These are phyloP conservation scores for Ceratina calcarata DNA, from an alignment of 1,140 invertebrate species.

Conservation along the genomic window DNA sequence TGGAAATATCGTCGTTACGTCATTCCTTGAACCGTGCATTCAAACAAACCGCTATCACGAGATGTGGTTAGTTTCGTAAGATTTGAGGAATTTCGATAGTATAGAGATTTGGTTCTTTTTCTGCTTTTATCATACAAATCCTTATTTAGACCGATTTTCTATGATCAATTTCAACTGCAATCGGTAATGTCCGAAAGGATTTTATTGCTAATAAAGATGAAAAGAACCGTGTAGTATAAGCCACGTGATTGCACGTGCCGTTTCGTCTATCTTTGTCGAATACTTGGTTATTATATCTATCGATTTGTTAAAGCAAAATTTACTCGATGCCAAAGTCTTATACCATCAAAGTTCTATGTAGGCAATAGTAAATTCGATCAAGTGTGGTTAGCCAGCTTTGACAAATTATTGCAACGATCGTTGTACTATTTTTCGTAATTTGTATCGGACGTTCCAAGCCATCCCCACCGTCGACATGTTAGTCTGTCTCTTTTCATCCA, in stretches of 20 bases:
- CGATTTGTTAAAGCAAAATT: slow-evolving; percentile 1
- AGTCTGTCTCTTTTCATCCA: slow-evolving; percentile 64
- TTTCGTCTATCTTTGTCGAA: slow-evolving; percentile 45
- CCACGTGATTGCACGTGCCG: slow-evolving; percentile 79
- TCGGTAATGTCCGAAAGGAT: no score
- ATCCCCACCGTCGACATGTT: slow-evolving; percentile 4
- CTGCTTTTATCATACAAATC: no score
- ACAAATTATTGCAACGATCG: not conserved
- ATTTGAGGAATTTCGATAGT: not conserved
- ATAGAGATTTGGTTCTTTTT: no score
- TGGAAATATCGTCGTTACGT: no score
- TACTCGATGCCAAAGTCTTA: not conserved
- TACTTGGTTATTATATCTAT: not conserved
- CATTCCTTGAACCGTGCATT: no score
- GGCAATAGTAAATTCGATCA: not conserved
- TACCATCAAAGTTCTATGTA: no score
- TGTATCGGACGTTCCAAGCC: not conserved
- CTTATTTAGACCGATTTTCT: not conserved
- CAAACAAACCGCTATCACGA: not conserved
- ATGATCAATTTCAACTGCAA: not conserved
- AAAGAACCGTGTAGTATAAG: slow-evolving; percentile 46
- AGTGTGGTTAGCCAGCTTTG: not conserved
- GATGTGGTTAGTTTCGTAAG: no score
- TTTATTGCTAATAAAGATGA: not conserved
- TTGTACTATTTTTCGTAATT: not conserved